These are phyloP conservation scores for Rhyacichthys aspro DNA, from an alignment of 2,797 vertebrate species.

Conservation along the genomic window DNA sequence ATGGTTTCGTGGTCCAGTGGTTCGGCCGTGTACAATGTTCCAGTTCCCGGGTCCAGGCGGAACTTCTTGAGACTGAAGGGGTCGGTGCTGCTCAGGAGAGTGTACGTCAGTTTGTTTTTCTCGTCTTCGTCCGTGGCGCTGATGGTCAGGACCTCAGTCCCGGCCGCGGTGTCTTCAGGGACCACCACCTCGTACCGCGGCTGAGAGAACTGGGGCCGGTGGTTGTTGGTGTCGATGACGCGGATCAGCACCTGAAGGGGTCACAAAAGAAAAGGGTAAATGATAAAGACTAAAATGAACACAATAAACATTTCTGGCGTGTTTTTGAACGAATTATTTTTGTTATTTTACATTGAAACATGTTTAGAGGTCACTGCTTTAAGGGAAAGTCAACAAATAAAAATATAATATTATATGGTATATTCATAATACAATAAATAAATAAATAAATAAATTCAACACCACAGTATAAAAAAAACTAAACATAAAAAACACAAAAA, in stretches of 20 bases:
- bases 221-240: slow-evolving; percentile 98
- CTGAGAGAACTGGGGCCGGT: slow-evolving; percentile 92
- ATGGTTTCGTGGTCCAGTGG: slow-evolving; percentile 92
- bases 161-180: slow-evolving; percentile 87
- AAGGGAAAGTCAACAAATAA: too few species aligned
- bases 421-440: too few species aligned
- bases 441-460: too few species aligned
- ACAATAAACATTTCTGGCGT: too few species aligned
- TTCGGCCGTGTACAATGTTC: slow-evolving; percentile 88
- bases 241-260: slow-evolving; percentile 89
- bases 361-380: too few species aligned
- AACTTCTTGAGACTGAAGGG: slow-evolving; percentile 94
- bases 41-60: slow-evolving; percentile 91
- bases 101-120: slow-evolving; percentile 97
- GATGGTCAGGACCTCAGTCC: slow-evolving; percentile 91
- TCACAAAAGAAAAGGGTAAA: background rate
- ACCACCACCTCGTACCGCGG: slow-evolving; percentile 88
- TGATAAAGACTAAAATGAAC: background rate
- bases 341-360: too few species aligned
- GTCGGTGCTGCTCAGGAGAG: slow-evolving; percentile 93
- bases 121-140: slow-evolving; percentile 91
- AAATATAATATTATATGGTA: too few species aligned
- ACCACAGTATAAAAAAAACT: too few species aligned
- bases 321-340: too few species aligned
- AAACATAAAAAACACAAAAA: too few species aligned